phyloP scores from a whole-genome alignment of 2,113 vertebrate genomes.

The Anolis sagrei region DNA sequence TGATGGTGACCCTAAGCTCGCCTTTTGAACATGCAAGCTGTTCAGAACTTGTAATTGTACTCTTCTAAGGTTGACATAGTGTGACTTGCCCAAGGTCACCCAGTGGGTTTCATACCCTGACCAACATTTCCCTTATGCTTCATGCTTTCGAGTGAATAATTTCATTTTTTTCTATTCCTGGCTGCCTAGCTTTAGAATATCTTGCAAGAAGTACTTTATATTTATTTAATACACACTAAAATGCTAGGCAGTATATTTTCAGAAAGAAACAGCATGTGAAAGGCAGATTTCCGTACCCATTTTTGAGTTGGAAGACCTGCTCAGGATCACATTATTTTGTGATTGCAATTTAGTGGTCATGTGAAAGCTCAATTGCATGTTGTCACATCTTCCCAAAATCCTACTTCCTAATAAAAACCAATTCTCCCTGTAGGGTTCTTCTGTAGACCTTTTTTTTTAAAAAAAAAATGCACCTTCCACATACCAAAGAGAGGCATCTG shows the following conservation, averaged over 20 bases:
- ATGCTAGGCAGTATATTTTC: background rate
- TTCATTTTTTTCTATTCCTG: background rate
- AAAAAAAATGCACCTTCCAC: background rate
- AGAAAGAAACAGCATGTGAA: background rate
- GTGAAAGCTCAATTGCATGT: background rate
- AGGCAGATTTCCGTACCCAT: background rate
- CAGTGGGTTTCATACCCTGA: too few relatives aligned
- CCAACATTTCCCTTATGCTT: too few relatives aligned
- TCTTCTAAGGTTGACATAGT: too few relatives aligned
- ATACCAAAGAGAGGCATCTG: background rate
- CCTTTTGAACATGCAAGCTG: too few relatives aligned
- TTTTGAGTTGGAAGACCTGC: background rate
- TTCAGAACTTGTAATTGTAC: too few relatives aligned
- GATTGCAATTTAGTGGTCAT: background rate
- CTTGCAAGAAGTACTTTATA: too few relatives aligned
- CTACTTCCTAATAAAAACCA: background rate
- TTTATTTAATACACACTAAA: background rate
- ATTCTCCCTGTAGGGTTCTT: background rate
- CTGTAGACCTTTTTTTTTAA: background rate
- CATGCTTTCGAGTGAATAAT: background rate
- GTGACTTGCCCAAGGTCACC: too few relatives aligned
- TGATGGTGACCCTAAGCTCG: too few relatives aligned
- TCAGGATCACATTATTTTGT: too few relatives aligned
- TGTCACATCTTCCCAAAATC: background rate
- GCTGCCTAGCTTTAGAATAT: background rate